Evolutionary conservation across 64 coral and sea anemone species (phyloP), one percentile per base, ranked within the genome.

Genomic region (Astreopora myriophthalma): DNA sequence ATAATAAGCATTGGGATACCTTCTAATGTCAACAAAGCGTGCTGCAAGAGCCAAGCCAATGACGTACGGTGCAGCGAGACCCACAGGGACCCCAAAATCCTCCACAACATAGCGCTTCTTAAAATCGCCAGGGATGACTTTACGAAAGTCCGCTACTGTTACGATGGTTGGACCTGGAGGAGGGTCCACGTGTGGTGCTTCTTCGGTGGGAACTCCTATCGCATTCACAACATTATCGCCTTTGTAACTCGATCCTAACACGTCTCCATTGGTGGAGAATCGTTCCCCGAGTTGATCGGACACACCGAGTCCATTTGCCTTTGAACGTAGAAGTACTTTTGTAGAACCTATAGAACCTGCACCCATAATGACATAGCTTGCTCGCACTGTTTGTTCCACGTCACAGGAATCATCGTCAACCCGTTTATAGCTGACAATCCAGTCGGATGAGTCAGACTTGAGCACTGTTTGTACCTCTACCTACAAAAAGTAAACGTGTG

Each of bases 231-330:
- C 9, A 10, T 77, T 86, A 0, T 37, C 82, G 2, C 90, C 90
- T 8, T 86, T 65, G 16, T 86, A 92, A 40, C 81, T 92, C 9
- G 86, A 49, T 13, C 31, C 81, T 0, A 85, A 24, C 6, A 76
- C 82, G 19, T 92, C 90, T 6, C 90, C 90, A 20, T 92, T 86
- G 0, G 90, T 92, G 2, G 90, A 68, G 19, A 92, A 92, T 5
- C 72, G 48, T 20, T 37, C 76, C 2, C 90, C 81, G 10, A 76
- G 14, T 30, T 62, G 10, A 31, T 49, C 27, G 1, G 90, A 86
- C 13, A 92, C 30, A 30, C 78, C 30, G 3, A 92, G 71, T 5
- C 90, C 90, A 14, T 39, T 82, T 31, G 76, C 37, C 44, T 75
- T 86, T 48, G 90, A 92, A 30, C 90, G 90, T 3, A 86, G 71